Evolutionary conservation across 1,140 invertebrate genomes (phyloP).

Genomic region (Leptoteleia sp.): DNA sequence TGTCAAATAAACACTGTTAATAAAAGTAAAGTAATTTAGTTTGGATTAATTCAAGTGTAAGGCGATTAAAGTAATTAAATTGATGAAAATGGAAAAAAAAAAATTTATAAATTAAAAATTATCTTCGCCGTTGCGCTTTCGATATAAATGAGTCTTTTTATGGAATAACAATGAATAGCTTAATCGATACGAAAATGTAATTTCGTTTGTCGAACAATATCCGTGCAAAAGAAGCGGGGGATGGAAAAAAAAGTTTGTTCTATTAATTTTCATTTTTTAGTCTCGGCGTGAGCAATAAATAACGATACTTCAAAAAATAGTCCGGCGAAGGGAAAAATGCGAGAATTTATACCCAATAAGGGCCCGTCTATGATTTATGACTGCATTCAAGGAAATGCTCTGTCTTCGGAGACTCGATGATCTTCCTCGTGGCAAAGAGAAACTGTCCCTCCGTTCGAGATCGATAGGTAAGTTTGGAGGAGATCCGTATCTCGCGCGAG

Average conservation of each 20-base stretch:
- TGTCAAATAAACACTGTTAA: too few relatives aligned
- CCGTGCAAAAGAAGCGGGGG: conserved; percentile 4
- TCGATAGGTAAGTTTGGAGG: conserved; percentile 62
- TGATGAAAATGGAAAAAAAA: too few relatives aligned
- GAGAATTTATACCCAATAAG: conserved; percentile 73
- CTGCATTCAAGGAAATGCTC: conserved; percentile 74
- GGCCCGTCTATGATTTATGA: conserved; percentile 75
- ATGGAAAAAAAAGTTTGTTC: neutral
- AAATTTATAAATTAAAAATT: too few relatives aligned
- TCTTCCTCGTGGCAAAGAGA: conserved; percentile 63
- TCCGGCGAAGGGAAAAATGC: conserved; percentile 41
- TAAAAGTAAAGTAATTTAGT: too few relatives aligned
- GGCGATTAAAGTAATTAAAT: too few relatives aligned
- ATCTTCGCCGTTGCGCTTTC: too few relatives aligned
- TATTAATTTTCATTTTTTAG: conserved; percentile 43
- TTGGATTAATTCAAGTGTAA: too few relatives aligned
- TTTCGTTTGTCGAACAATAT: conserved; percentile 1
- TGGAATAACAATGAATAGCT: too few relatives aligned
- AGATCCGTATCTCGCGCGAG: conserved; percentile 47
- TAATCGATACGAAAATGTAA: too few relatives aligned
- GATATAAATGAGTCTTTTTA: too few relatives aligned
- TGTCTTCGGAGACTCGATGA: conserved; percentile 71
- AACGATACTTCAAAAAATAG: conserved; percentile 45
- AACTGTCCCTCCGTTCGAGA: conserved; percentile 64
- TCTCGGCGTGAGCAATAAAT: conserved; percentile 29